A percentile compares a stretch with the other conserved stretches of the same genome.
phyloP scores from a whole-genome alignment of 1,140 invertebrate genomes.

The Zaprionus taronus region DNA sequence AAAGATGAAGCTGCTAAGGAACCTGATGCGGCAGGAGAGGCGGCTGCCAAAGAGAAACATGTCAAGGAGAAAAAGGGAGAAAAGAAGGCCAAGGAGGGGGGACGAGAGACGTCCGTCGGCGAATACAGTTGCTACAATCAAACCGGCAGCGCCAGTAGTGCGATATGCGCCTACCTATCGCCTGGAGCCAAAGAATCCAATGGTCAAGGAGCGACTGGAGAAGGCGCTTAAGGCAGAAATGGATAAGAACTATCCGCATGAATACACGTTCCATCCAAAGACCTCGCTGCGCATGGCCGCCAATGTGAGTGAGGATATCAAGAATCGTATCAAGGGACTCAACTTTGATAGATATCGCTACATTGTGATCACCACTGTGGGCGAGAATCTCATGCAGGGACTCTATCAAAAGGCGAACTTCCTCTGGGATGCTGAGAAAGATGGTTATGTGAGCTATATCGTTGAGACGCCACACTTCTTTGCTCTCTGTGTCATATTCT shows the following conservation, averaged over 20 bases:
- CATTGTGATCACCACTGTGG: slow-evolving; percentile 77
- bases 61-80: slow-evolving; percentile 7
- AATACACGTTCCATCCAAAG: slow-evolving; percentile 76
- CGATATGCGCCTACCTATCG: slow-evolving; percentile 83
- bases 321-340: slow-evolving; percentile 64
- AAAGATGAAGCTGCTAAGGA: slow-evolving; percentile 17
- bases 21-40: background rate
- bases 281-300: slow-evolving; percentile 66
- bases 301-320: slow-evolving; percentile 78
- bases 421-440: slow-evolving; percentile 78
- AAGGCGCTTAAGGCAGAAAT: slow-evolving; percentile 72
- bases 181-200: slow-evolving; percentile 78
- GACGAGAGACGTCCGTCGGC: slow-evolving; percentile 8
- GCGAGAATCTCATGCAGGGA: slow-evolving; percentile 79
- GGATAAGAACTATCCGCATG: slow-evolving; percentile 57
- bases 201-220: slow-evolving; percentile 77
- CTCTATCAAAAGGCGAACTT: slow-evolving; percentile 72
- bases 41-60: slow-evolving; percentile 27
- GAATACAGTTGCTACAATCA: background rate
- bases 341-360: slow-evolving; percentile 82
- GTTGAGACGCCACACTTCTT: slow-evolving; percentile 84
- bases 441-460: slow-evolving; percentile 73
- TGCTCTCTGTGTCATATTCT: slow-evolving; percentile 85
- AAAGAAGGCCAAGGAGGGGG: slow-evolving; percentile 11
- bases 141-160: background rate